Conservation (phyloP, 2,113 vertebrate species). For the Myotis brandtii region DNA sequence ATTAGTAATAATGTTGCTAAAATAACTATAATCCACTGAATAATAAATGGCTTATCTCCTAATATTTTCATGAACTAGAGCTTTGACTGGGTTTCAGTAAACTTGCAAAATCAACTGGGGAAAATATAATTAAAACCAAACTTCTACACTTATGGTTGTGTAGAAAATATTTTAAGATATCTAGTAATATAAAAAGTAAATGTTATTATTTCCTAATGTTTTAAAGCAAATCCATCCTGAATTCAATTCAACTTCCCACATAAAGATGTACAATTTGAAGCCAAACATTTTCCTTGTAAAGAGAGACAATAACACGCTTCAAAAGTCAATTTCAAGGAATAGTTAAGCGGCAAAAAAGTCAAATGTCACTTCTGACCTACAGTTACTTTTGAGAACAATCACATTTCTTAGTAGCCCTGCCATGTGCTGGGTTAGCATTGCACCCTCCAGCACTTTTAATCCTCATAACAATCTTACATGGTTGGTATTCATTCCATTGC, state of each 20-base stretch:
- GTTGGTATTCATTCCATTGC: not conserved
- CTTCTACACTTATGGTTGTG: not conserved
- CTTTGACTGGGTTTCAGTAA: not conserved
- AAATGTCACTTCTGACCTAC: constrained; percentile 16
- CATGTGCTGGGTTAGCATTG: not conserved
- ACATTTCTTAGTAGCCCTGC: not conserved
- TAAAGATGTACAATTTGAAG: not conserved
- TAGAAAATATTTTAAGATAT: constrained; percentile 39
- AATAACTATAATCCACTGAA: not conserved
- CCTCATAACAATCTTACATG: not conserved
- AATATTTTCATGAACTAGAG: not conserved
- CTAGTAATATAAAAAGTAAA: constrained; percentile 33
- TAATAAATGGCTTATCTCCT: not conserved
- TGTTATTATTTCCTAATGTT: not conserved
- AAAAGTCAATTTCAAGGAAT: constrained; percentile 33
- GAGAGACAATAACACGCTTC: not conserved
- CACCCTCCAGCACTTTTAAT: not conserved
- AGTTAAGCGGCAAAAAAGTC: not conserved
- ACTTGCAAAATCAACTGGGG: not conserved
- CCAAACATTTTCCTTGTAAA: not conserved
- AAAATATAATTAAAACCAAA: constrained; percentile 38
- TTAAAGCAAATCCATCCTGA: not conserved
- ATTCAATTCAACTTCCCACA: not conserved
- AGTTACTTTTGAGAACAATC: not conserved
- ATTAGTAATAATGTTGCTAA: not conserved